Base-by-base conservation (phyloP, 2,888 invertebrate genomes). In the Chydorus sphaericus region DNA sequence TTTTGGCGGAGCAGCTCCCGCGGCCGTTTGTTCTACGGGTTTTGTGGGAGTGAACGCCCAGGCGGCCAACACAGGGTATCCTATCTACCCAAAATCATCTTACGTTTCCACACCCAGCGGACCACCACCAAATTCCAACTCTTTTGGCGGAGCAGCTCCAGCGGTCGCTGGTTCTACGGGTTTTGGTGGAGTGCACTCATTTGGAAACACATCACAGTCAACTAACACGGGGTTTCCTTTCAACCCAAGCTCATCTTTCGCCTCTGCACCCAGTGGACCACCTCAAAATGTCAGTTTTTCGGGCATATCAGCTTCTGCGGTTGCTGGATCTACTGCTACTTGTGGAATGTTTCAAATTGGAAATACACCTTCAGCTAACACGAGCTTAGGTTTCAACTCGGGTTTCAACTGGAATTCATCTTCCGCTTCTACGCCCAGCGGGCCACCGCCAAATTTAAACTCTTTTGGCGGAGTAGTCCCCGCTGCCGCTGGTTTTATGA, bases 201-300 rank as follows among this genome's bases (percentile, higher is more conserved):
- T n/a, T n/a, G n/a, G n/a, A n/a, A n/a, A n/a, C n/a, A n/a, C n/a
- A n/a, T n/a, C n/a, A n/a, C n/a, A n/a, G n/a, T n/a, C n/a, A n/a
- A n/a, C n/a, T n/a, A n/a, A n/a, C n/a, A n/a, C n/a, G n/a, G n/a
- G n/a, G n/a, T n/a, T n/a, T n/a, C n/a, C n/a, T n/a, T n/a, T n/a
- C n/a, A n/a, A n/a, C n/a, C n/a, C n/a, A n/a, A n/a, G n/a, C n/a
- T n/a, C n/a, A n/a, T n/a, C n/a, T n/a, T n/a, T n/a, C n/a, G n/a
- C n/a, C n/a, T n/a, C 49, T 49, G 51, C 11, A 48, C 39, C 31
- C 44, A 33, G 26, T 28, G 55, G 36, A 39, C 39, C 6, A 29
- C 58, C 37, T 11, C 49, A n/a, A n/a, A n/a, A n/a, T n/a, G n/a
- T n/a, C 48, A 36, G 26, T 30, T 55, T 55, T n/a, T 31, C 49